phyloP scores from a whole-genome alignment of 2,113 vertebrate genomes.

The Cyprichromis sp. region DNA sequence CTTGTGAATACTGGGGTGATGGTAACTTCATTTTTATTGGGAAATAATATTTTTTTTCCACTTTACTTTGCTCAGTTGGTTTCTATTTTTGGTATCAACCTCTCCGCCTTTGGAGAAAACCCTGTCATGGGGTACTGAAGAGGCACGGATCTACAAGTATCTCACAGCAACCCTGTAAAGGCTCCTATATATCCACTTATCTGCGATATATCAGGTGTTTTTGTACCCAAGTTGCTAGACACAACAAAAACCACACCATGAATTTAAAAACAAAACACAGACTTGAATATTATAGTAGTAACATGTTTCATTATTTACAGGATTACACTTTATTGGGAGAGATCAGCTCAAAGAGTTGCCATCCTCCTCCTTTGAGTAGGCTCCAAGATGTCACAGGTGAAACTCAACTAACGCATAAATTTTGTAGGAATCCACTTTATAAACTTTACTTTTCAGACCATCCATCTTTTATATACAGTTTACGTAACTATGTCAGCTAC shows the following conservation, averaged over 20 bases:
- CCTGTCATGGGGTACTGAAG: background rate
- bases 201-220: rapidly evolving
- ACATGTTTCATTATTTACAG: background rate
- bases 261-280: background rate
- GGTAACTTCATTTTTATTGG: background rate
- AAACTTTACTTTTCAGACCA: background rate
- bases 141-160: background rate
- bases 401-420: background rate
- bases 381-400: background rate
- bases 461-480: background rate
- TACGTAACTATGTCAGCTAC: background rate
- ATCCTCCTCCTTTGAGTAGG: background rate
- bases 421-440: background rate
- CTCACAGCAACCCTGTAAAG: background rate
- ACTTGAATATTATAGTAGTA: background rate
- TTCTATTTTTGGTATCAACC: background rate
- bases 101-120: background rate
- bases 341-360: background rate
- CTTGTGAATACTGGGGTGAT: background rate
- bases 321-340: background rate
- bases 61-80: background rate
- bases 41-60: background rate
- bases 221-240: background rate
- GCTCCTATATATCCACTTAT: background rate
- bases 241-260: background rate